A percentile compares a stretch with the other conserved stretches of the same genome.
phyloP scores from a whole-genome alignment of 2,888 invertebrate genomes.

The Gastrophysa polygoni region DNA sequence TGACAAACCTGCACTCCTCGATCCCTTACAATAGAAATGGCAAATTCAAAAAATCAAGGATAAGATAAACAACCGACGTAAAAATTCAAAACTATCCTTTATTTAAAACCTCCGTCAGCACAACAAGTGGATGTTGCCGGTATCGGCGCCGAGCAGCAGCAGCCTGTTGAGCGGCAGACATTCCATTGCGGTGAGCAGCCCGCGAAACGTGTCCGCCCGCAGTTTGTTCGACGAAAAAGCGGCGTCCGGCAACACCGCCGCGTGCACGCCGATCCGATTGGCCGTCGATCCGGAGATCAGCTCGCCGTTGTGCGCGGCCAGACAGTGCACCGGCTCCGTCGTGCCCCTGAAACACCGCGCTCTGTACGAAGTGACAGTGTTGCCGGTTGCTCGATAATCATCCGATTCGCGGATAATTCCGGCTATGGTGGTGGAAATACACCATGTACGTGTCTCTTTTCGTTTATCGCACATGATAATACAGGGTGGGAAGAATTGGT shows the following conservation, averaged over 20 bases:
- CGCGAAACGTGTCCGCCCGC: slow-evolving; percentile 87
- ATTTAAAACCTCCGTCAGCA: slow-evolving; percentile 63
- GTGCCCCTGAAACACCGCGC: slow-evolving; percentile 81
- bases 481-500: no score
- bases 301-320: slow-evolving; percentile 79
- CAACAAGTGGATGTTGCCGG: slow-evolving; percentile 81
- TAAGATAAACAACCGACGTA: no score
- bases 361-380: no score
- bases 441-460: no score
- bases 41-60: no score
- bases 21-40: no score
- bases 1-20: no score
- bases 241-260: slow-evolving; percentile 72
- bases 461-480: no score
- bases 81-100: no score
- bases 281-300: slow-evolving; percentile 91
- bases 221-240: slow-evolving; percentile 84
- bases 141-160: slow-evolving; percentile 89
- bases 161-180: slow-evolving; percentile 89
- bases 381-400: slow-evolving; percentile 4
- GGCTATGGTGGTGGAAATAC: no score
- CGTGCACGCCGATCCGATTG: slow-evolving; percentile 89
- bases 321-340: slow-evolving; percentile 91
- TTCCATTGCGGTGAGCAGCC: slow-evolving; percentile 88
- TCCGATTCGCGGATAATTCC: neutral